phyloP scores from a whole-genome alignment of 2,113 vertebrate species.

The Arothron firmamentum region DNA sequence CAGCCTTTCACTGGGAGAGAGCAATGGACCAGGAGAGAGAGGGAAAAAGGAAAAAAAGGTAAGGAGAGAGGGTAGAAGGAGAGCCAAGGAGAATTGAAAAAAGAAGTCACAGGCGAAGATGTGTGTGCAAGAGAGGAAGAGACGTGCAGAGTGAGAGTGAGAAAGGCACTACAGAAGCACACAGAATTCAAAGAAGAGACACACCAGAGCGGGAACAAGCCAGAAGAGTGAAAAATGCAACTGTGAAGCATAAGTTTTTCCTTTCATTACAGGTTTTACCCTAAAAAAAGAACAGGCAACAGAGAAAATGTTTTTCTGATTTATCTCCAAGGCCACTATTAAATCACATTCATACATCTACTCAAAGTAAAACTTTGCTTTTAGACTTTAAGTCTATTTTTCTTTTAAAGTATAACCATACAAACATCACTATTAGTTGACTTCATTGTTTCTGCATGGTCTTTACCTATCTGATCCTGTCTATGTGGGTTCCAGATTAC shows the following conservation, averaged over 20 bases:
- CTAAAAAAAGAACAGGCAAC: slow-evolving; percentile 46
- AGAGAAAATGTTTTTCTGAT: slow-evolving; percentile 22
- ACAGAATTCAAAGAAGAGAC: slow-evolving; percentile 55
- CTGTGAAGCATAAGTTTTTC: slow-evolving; percentile 56
- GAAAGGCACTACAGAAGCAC: slow-evolving; percentile 49
- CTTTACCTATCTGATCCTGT: no score
- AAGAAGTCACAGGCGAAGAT: slow-evolving; percentile 70
- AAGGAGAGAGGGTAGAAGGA: slow-evolving; percentile 64
- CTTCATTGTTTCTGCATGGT: no score
- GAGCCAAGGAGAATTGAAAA: slow-evolving; percentile 73
- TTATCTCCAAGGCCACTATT: background rate
- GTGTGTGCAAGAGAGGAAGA: slow-evolving; percentile 49
- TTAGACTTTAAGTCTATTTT: no score
- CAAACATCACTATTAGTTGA: no score
- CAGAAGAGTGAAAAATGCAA: slow-evolving; percentile 50
- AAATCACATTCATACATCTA: background rate
- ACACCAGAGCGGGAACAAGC: slow-evolving; percentile 48
- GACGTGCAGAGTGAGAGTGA: slow-evolving; percentile 20
- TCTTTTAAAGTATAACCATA: no score
- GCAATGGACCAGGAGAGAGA: slow-evolving; percentile 58
- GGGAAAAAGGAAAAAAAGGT: slow-evolving; percentile 46
- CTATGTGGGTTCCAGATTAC: background rate
- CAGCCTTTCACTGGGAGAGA: slow-evolving; percentile 81
- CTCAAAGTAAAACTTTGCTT: no score
- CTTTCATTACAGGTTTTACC: slow-evolving; percentile 45